Percentiles rank a stretch among this genome's conserved stretches.
phyloP scores from a whole-genome alignment of 2,797 vertebrate species.

The Cheirogaleus major region DNA sequence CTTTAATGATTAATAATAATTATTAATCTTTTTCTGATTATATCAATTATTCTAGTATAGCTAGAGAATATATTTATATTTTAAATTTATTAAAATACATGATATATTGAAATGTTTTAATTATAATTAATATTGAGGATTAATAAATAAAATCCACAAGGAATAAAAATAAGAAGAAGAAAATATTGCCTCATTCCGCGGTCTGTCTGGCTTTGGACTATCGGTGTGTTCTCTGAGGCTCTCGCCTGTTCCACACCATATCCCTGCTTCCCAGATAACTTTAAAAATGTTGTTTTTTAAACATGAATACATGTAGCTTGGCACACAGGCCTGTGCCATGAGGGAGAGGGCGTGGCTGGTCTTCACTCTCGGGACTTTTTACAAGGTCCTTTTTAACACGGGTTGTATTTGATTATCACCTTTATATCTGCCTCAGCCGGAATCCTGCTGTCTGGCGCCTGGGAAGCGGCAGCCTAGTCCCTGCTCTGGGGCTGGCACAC shows the following conservation, averaged over 20 bases:
- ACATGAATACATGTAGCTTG: background rate
- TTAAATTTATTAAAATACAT: background rate
- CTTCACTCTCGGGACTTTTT: background rate
- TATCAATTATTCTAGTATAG: background rate
- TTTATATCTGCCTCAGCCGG: background rate
- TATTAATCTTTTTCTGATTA: background rate
- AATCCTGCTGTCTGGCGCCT: constrained; percentile 70
- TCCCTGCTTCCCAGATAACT: background rate
- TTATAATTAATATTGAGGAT: background rate
- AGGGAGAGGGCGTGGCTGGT: background rate
- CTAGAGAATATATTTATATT: background rate
- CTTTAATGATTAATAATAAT: background rate
- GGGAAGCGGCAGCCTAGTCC: background rate
- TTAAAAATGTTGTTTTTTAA: background rate
- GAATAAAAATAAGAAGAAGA: background rate
- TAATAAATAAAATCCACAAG: background rate
- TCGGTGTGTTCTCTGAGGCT: background rate
- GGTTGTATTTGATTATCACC: constrained; percentile 53
- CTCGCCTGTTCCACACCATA: fast-evolving
- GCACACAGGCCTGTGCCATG: background rate
- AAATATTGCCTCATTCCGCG: too few species aligned
- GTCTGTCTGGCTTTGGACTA: background rate
- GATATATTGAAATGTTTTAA: background rate
- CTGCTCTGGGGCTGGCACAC: background rate
- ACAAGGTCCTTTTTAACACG: background rate